Percentiles rank a stretch among this genome's conserved stretches.
Evolutionary conservation across 2,888 invertebrate species (phyloP).

Genomic region (Panzeria rudis): DNA sequence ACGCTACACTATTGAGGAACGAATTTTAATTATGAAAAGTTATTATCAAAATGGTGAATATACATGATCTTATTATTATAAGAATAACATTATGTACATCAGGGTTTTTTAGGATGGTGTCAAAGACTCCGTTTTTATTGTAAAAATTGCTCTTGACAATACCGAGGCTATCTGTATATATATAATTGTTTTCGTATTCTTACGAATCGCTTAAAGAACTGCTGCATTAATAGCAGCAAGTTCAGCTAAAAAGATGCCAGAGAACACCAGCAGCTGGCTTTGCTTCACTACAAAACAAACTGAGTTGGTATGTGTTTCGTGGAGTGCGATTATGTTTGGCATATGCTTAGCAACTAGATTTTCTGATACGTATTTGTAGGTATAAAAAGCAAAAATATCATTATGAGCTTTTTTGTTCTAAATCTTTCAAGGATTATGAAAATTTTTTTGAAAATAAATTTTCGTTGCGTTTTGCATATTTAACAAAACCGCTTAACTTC

Average conservation of each 20-base stretch:
- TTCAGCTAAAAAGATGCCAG: not conserved
- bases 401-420: too few species aligned
- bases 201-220: not conserved
- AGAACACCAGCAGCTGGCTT: not conserved
- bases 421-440: too few species aligned
- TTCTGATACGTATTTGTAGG: too few species aligned
- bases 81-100: not conserved
- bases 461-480: too few species aligned
- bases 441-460: too few species aligned
- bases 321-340: too few species aligned
- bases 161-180: not conserved
- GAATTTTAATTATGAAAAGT: not conserved
- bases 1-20: not conserved
- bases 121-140: not conserved
- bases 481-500: too few species aligned
- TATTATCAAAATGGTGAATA: too few species aligned
- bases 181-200: not conserved
- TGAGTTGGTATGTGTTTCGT: not conserved
- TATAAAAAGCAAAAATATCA: too few species aligned
- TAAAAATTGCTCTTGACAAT: not conserved
- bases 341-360: too few species aligned
- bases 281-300: not conserved
- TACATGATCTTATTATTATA: too few species aligned
- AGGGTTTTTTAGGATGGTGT: not conserved
- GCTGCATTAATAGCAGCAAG: conserved; percentile 4